Conservation (phyloP, 1,140 invertebrate species). For the Drosophila insularis region DNA sequence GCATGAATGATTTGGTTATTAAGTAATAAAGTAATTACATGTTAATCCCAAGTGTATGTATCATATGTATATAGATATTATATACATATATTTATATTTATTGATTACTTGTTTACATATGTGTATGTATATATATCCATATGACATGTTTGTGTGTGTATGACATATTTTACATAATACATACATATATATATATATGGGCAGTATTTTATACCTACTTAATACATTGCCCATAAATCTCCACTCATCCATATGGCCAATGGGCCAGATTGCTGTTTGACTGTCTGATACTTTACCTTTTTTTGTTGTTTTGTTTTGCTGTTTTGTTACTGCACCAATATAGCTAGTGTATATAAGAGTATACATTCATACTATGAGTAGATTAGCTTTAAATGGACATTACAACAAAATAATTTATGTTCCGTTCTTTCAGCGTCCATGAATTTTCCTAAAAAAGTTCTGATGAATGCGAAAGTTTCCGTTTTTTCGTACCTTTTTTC, state of each 20-base stretch:
- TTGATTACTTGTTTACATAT: not conserved
- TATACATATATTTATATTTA: conserved; percentile 13
- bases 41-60: conserved; percentile 55
- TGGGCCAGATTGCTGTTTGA: conserved; percentile 5
- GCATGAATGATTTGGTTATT: conserved; percentile 77
- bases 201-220: not conserved
- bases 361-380: too few relatives aligned
- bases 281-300: not conserved
- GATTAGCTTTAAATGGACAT: too few relatives aligned
- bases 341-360: too few relatives aligned
- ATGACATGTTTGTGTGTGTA: conserved; percentile 31
- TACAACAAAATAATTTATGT: too few relatives aligned
- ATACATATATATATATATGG: not conserved
- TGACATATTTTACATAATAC: conserved; percentile 50
- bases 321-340: not conserved
- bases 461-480: too few relatives aligned
- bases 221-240: conserved; percentile 2
- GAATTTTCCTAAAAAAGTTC: too few relatives aligned
- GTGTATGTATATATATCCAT: not conserved
- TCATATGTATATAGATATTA: not conserved
- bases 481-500: too few relatives aligned
- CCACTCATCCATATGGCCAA: not conserved
- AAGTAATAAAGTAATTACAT: conserved; percentile 78
- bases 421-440: too few relatives aligned
- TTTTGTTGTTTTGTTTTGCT: not conserved